Conservation (phyloP, 2,113 vertebrate genomes). For the Psettodes erumei region DNA sequence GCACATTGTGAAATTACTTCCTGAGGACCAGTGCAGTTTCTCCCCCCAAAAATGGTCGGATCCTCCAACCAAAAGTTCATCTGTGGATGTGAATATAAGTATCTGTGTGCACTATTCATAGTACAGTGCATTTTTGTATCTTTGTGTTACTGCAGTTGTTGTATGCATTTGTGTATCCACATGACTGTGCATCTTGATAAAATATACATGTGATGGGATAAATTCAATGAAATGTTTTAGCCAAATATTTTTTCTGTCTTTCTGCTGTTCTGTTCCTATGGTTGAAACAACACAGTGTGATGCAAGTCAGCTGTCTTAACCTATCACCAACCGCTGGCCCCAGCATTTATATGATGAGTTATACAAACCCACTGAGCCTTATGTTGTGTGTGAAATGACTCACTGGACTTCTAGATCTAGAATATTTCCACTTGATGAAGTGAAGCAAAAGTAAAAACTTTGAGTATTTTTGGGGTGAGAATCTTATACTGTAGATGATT, state of each 20-base stretch:
- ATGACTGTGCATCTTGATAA: neutral
- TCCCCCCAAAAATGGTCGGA: neutral
- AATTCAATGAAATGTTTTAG: neutral
- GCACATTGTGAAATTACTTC: slow-evolving; percentile 8
- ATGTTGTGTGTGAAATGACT: neutral
- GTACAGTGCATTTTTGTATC: neutral
- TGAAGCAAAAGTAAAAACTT: neutral
- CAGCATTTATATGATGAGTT: neutral
- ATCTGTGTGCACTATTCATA: neutral
- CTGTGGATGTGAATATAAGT: neutral
- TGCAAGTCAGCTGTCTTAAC: neutral
- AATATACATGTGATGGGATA: neutral
- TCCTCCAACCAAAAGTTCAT: neutral
- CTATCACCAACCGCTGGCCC: neutral
- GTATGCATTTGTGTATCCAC: neutral
- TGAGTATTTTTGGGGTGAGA: neutral
- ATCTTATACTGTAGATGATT: neutral
- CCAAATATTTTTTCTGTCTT: neutral
- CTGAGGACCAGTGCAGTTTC: neutral
- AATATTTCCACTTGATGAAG: neutral
- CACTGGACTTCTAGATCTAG: neutral
- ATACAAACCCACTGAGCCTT: neutral
- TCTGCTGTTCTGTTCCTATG: neutral
- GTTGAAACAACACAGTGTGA: neutral
- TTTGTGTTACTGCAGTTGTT: neutral